These are phyloP conservation scores for Procapra przewalskii DNA, from an alignment of 2,113 vertebrate genomes.

Conservation along the genomic window DNA sequence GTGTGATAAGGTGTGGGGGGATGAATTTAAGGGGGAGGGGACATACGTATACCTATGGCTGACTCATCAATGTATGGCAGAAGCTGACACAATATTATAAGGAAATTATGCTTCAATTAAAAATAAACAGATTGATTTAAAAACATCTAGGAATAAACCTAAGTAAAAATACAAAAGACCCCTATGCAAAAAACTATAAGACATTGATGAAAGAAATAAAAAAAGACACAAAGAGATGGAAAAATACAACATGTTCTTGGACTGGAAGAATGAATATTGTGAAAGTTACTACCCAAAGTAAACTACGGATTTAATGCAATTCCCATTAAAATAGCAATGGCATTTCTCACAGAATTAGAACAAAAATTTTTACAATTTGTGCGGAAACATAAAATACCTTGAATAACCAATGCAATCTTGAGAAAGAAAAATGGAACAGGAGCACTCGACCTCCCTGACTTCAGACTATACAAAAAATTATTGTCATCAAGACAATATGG, in stretches of 20 bases:
- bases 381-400: neutral
- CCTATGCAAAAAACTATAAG: neutral
- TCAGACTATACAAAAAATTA: neutral
- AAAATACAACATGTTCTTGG: neutral
- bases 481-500: neutral
- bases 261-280: neutral
- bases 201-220: neutral
- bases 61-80: neutral
- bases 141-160: neutral
- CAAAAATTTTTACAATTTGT: neutral
- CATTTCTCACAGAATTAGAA: neutral
- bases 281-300: neutral
- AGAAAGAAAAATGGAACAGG: neutral
- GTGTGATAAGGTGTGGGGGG: fast-evolving
- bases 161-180: neutral
- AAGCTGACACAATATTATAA: neutral
- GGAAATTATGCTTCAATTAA: neutral
- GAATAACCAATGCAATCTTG: neutral
- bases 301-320: neutral
- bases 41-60: neutral
- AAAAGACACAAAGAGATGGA: neutral
- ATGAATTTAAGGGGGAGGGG: neutral
- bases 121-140: neutral
- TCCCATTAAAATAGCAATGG: neutral
- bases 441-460: neutral